phyloP scores from a whole-genome alignment of 2,113 vertebrate species.

The Xyrauchen texanus region DNA sequence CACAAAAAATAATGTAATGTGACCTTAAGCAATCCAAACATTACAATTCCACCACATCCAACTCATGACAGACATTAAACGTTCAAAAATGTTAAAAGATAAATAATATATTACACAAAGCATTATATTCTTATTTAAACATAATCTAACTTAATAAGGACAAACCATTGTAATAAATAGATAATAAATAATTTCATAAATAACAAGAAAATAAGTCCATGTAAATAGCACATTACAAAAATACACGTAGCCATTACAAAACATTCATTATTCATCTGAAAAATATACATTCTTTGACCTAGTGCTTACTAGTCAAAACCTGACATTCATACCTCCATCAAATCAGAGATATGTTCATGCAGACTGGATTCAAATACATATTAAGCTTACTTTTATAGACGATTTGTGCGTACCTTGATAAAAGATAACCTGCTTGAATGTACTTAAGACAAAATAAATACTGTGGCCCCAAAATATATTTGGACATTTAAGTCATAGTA shows the following conservation, averaged over 20 bases:
- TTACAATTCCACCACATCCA: not conserved
- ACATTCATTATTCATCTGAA: conserved; percentile 50
- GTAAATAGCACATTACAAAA: conserved; percentile 50
- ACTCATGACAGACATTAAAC: not conserved
- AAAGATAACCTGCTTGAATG: conserved; percentile 12
- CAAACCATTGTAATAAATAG: conserved; percentile 19
- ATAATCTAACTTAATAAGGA: not conserved
- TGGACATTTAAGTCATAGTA: no score
- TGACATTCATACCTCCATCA: conserved; percentile 17
- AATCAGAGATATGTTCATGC: conserved; percentile 25
- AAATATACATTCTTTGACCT: conserved; percentile 56
- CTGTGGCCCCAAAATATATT: no score
- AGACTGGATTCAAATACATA: not conserved
- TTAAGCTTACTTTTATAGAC: not conserved
- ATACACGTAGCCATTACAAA: conserved; percentile 51
- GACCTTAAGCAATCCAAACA: conserved; percentile 5
- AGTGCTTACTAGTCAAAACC: conserved; percentile 29
- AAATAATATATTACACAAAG: not conserved
- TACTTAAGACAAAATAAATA: conserved; percentile 4
- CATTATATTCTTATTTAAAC: not conserved
- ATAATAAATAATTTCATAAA: conserved; percentile 17
- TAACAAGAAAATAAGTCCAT: conserved; percentile 22
- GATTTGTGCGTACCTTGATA: not conserved
- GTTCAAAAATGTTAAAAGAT: not conserved
- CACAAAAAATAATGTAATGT: not conserved